phyloP scores from a whole-genome alignment of 2,113 vertebrate genomes.

The Nettapus auritus region DNA sequence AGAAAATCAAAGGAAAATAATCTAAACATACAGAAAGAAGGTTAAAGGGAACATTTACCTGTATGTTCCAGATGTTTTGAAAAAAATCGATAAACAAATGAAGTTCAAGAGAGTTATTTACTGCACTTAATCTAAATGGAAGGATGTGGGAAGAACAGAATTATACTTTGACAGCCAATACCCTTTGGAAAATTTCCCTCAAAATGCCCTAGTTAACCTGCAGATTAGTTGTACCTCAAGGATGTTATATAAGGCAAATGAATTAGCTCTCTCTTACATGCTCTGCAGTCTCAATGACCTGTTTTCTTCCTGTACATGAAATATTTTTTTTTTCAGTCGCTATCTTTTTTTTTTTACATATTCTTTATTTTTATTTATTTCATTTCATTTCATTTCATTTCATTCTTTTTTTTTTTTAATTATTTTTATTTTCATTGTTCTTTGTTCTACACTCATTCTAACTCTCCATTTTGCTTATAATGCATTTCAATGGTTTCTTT shows the following conservation, averaged over 20 bases:
- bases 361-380: not conserved
- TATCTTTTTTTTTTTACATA: not conserved
- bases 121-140: not conserved
- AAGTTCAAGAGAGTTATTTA: constrained; percentile 6
- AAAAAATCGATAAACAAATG: not conserved
- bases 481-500: not conserved
- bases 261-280: not conserved
- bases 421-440: no score
- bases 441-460: not conserved
- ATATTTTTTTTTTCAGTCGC: not conserved
- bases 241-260: constrained; percentile 5
- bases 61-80: not conserved
- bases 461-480: not conserved
- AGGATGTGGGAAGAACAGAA: constrained; percentile 1
- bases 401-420: not conserved
- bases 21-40: not conserved
- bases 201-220: not conserved
- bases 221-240: constrained; percentile 37
- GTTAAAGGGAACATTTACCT: not conserved
- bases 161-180: not conserved
- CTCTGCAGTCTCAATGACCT: not conserved
- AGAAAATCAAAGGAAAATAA: not conserved
- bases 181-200: not conserved
- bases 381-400: no score
- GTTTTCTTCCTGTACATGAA: not conserved